These are phyloP conservation scores for Xiphophorus couchianus DNA, from an alignment of 2,113 vertebrate genomes.

Conservation along the genomic window DNA sequence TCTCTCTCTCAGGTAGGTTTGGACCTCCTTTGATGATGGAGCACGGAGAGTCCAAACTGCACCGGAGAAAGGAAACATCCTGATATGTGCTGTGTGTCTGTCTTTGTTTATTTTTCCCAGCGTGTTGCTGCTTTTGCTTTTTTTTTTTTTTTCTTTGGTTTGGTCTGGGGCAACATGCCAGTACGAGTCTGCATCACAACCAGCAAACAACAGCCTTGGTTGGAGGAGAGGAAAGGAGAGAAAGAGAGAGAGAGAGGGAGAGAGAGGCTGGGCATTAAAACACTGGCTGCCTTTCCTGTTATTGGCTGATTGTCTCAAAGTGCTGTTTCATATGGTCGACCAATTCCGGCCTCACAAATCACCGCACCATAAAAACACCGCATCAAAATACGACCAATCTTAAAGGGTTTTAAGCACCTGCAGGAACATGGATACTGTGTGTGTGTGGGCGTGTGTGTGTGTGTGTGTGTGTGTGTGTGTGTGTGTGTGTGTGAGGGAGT, in stretches of 20 bases:
- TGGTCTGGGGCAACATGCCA: conserved; percentile 67
- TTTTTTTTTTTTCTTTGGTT: conserved; percentile 35
- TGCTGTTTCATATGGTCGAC: conserved; percentile 54
- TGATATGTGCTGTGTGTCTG: conserved; percentile 18
- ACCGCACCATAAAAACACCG: conserved; percentile 30
- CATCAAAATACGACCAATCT: conserved; percentile 40
- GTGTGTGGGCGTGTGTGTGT: conserved; percentile 27
- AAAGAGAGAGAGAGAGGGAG: not conserved
- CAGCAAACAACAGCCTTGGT: conserved; percentile 45
- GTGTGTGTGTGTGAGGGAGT: conserved; percentile 33
- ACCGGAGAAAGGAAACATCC: conserved; percentile 21
- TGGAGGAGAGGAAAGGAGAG: conserved; percentile 7
- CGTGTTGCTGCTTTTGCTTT: conserved; percentile 11
- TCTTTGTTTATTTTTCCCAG: conserved; percentile 23
- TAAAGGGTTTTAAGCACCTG: conserved; percentile 58
- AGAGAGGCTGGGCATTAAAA: conserved; percentile 27
- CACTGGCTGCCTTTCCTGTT: not conserved
- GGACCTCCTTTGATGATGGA: conserved; percentile 9
- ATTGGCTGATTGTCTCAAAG: conserved; percentile 27
- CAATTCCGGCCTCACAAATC: conserved; percentile 30
- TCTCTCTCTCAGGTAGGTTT: conserved; percentile 31
- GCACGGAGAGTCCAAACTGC: conserved; percentile 27
- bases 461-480: conserved; percentile 11
- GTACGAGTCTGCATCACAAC: conserved; percentile 58
- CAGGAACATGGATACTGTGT: not conserved